phyloP scores from a whole-genome alignment of 1,140 invertebrate genomes.

The Brachionus rubens region DNA sequence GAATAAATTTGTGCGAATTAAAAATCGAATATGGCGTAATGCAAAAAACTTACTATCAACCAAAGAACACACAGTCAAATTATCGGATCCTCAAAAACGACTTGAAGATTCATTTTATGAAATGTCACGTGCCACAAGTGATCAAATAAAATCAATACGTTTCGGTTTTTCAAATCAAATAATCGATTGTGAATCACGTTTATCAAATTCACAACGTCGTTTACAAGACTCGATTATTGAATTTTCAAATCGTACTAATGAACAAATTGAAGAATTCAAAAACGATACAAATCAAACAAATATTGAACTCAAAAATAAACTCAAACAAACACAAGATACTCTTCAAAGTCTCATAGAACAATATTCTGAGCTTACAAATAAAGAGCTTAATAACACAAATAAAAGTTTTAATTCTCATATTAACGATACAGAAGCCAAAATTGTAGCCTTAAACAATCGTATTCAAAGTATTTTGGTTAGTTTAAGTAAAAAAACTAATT shows the following conservation, averaged over 20 bases:
- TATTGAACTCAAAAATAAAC: not conserved
- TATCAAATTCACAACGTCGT: conserved; percentile 23
- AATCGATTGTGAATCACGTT: conserved; percentile 10
- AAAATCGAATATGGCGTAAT: not conserved
- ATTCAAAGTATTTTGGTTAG: conserved; percentile 23
- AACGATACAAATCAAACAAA: not conserved
- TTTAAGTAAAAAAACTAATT: conserved; percentile 37
- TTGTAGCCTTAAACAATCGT: not conserved
- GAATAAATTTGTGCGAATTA: not conserved
- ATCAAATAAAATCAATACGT: conserved; percentile 32
- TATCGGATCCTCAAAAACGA: conserved; percentile 45
- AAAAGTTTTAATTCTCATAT: conserved; percentile 10
- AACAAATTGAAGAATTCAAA: conserved; percentile 20
- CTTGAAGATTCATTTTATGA: conserved; percentile 40
- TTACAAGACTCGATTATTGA: conserved; percentile 34
- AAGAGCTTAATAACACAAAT: not conserved
- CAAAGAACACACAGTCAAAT: conserved; percentile 29
- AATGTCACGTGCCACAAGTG: conserved; percentile 1
- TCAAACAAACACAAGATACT: not conserved
- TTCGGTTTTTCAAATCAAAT: conserved; percentile 44
- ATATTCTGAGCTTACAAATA: not conserved
- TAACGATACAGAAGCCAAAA: conserved; percentile 11
- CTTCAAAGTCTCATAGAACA: not conserved
- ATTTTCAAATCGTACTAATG: not conserved
- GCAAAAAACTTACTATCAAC: conserved; percentile 19